Conservation (phyloP, 2,113 vertebrate species). For the Epinephelus fuscoguttatus region DNA sequence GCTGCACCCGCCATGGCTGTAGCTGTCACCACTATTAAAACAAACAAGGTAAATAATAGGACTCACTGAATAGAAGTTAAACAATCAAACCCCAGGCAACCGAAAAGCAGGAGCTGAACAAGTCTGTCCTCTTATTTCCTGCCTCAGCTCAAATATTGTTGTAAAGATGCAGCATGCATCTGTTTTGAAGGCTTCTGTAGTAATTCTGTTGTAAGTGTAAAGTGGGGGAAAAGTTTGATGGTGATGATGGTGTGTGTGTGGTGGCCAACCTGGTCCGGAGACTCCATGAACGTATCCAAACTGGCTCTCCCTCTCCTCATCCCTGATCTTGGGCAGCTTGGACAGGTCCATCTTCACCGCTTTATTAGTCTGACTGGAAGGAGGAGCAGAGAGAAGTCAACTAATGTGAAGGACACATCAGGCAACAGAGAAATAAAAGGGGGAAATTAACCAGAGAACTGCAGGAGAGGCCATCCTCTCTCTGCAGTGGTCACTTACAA, state of each 20-base stretch:
- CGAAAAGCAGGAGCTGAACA: neutral
- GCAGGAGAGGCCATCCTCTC: neutral
- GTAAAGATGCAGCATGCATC: neutral
- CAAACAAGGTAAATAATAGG: slow-evolving; percentile 2
- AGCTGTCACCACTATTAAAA: slow-evolving; percentile 90
- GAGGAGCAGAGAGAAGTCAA: slow-evolving; percentile 15
- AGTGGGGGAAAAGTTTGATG: neutral
- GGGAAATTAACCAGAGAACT: neutral
- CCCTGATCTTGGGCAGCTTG: slow-evolving; percentile 93
- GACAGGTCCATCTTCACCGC: slow-evolving; percentile 92
- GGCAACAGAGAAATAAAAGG: neutral
- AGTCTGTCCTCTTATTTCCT: neutral
- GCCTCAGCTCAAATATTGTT: neutral
- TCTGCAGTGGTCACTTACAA: neutral
- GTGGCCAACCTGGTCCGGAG: slow-evolving; percentile 92
- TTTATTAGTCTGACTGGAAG: slow-evolving; percentile 65
- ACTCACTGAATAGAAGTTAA: neutral
- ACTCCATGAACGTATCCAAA: slow-evolving; percentile 97
- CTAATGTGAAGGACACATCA: neutral
- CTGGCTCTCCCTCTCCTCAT: slow-evolving; percentile 92
- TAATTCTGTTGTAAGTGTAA: neutral
- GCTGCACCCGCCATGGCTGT: slow-evolving; percentile 94
- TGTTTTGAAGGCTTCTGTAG: neutral
- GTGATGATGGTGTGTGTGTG: neutral
- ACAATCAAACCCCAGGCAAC: neutral